Conservation (phyloP, 2,888 invertebrate species). For the Malthinus seriepunctatus region DNA sequence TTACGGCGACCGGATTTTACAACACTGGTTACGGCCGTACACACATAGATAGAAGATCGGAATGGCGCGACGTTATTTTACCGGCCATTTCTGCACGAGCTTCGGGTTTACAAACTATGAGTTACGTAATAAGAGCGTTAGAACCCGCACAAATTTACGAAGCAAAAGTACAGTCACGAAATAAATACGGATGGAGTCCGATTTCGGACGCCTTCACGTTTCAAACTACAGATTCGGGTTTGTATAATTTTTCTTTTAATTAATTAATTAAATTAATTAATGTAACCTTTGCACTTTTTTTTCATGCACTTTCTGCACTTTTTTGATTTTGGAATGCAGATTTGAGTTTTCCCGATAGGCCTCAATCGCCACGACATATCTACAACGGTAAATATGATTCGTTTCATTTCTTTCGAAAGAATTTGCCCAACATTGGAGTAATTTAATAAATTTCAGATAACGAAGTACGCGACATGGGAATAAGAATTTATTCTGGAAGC, state of each 20-base stretch:
- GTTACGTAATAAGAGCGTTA: constrained; percentile 67
- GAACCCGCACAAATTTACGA: constrained; percentile 69
- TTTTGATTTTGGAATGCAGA: constrained; percentile 36
- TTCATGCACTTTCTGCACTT: not conserved
- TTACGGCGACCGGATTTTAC: constrained; percentile 42
- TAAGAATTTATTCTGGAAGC: constrained; percentile 39
- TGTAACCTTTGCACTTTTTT: not conserved
- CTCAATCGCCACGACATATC: constrained; percentile 46
- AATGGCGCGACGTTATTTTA: constrained; percentile 63
- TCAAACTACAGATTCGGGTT: constrained; percentile 66
- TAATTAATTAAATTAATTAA: not conserved
- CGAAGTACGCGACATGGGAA: constrained; percentile 46
- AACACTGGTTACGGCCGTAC: constrained; percentile 47
- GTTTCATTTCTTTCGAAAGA: too few species aligned
- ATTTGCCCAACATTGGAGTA: not conserved
- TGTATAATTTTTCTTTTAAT: constrained; percentile 41
- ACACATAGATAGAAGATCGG: constrained; percentile 54
- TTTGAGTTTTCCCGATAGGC: constrained; percentile 49
- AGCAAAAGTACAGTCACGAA: constrained; percentile 67
- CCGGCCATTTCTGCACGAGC: constrained; percentile 56
- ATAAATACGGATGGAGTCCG: constrained; percentile 70
- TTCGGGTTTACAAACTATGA: constrained; percentile 65
- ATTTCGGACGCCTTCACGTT: constrained; percentile 66
- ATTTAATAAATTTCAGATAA: constrained; percentile 41
- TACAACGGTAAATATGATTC: constrained; percentile 42